phyloP scores from a whole-genome alignment of 2,888 invertebrate species.

The Melinaea menophilus region DNA sequence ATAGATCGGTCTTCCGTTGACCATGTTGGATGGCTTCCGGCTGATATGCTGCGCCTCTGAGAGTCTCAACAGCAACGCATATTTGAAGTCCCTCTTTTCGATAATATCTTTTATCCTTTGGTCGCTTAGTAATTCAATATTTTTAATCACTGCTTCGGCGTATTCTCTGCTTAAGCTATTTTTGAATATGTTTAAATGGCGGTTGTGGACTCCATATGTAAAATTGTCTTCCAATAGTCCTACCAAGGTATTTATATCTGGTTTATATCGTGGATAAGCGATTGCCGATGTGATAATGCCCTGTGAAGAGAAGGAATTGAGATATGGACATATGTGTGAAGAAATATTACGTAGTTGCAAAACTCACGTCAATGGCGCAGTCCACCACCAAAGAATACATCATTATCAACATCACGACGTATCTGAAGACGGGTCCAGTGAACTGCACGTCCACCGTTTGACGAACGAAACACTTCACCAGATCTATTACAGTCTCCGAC shows the following conservation, averaged over 20 bases:
- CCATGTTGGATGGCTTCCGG: slow-evolving; percentile 49
- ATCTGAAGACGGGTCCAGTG: slow-evolving; percentile 57
- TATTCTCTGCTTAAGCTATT: slow-evolving; percentile 46
- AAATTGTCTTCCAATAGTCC: slow-evolving; percentile 52
- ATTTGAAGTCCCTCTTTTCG: slow-evolving; percentile 58
- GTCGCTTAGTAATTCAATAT: slow-evolving; percentile 60
- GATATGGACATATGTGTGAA: background rate
- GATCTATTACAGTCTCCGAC: slow-evolving; percentile 49
- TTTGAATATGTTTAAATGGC: slow-evolving; percentile 53
- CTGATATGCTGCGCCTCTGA: slow-evolving; percentile 57
- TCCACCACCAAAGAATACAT: slow-evolving; percentile 65
- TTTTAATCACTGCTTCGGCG: slow-evolving; percentile 45
- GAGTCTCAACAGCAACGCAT: slow-evolving; percentile 71
- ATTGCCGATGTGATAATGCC: slow-evolving; percentile 67
- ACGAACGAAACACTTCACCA: slow-evolving; percentile 64
- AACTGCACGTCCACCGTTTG: slow-evolving; percentile 64
- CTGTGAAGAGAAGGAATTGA: slow-evolving; percentile 45
- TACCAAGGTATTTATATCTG: slow-evolving; percentile 49
- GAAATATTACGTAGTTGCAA: background rate
- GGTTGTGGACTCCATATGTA: slow-evolving; percentile 58
- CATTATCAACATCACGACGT: slow-evolving; percentile 52
- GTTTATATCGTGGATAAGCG: slow-evolving; percentile 57
- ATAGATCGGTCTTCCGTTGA: slow-evolving; percentile 64
- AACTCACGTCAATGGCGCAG: slow-evolving; percentile 68
- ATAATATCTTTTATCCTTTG: slow-evolving; percentile 54